Percentiles rank a stretch among this genome's conserved stretches.
phyloP scores from a whole-genome alignment of 2,888 invertebrate species.

The Amphipyra berbera region DNA sequence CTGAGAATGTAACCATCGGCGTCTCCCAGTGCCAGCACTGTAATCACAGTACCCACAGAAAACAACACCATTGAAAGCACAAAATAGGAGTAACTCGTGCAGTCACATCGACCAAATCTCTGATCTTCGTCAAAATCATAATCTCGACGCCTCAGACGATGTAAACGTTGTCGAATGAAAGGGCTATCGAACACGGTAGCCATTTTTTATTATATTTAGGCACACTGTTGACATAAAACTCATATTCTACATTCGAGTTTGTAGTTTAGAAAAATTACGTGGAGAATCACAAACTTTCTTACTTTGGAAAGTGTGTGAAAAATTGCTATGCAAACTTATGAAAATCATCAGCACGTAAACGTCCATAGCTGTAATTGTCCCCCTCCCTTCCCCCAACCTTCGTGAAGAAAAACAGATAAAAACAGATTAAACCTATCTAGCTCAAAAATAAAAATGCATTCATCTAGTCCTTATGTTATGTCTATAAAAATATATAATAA shows the following conservation, averaged over 20 bases:
- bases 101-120: slow-evolving; percentile 91
- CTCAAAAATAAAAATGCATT: no score
- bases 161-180: slow-evolving; percentile 90
- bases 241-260: slow-evolving; percentile 50
- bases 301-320: slow-evolving; percentile 57
- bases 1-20: slow-evolving; percentile 90
- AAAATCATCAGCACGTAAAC: no score
- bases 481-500: no score
- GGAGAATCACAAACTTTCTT: slow-evolving; percentile 49
- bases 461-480: no score
- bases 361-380: no score
- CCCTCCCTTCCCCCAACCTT: no score
- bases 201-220: slow-evolving; percentile 77
- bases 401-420: no score
- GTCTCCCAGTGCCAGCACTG: slow-evolving; percentile 91
- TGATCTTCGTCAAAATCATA: slow-evolving; percentile 90
- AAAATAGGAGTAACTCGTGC: slow-evolving; percentile 92
- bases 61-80: slow-evolving; percentile 91
- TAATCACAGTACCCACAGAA: slow-evolving; percentile 91
- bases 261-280: slow-evolving; percentile 37
- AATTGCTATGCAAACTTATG: slow-evolving; percentile 54
- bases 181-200: slow-evolving; percentile 91
- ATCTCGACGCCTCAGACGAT: slow-evolving; percentile 89
- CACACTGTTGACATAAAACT: slow-evolving; percentile 60
- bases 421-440: no score